These are phyloP conservation scores for Typhlichthys subterraneus DNA, from an alignment of 2,797 vertebrate genomes.

Conservation along the genomic window DNA sequence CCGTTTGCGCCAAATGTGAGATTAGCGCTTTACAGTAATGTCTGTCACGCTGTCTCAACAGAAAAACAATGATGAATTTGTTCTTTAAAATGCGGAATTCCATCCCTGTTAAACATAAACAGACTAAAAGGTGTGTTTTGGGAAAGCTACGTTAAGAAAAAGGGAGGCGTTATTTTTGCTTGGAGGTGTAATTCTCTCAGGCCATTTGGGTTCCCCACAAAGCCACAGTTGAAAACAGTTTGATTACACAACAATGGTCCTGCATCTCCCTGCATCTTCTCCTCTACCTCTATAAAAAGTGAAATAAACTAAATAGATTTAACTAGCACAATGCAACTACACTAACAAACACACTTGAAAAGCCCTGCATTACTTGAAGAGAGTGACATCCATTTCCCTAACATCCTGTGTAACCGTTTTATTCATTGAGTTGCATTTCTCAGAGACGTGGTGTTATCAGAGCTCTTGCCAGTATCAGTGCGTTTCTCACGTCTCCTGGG, in stretches of 20 bases:
- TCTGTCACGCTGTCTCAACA: slow-evolving; percentile 26
- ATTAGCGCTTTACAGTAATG: slow-evolving; percentile 37
- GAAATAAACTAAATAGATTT: neutral
- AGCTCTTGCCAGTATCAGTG: slow-evolving; percentile 32
- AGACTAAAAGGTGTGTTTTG: slow-evolving; percentile 27
- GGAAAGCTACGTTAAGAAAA: slow-evolving; percentile 22
- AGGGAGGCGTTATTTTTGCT: slow-evolving; percentile 25
- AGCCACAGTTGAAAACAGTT: slow-evolving; percentile 40
- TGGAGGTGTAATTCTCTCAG: slow-evolving; percentile 27
- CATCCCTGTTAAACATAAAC: slow-evolving; percentile 24
- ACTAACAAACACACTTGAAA: no score
- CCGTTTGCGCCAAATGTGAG: slow-evolving; percentile 46
- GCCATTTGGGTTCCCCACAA: slow-evolving; percentile 20
- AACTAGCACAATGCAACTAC: neutral
- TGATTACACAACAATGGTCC: slow-evolving; percentile 23
- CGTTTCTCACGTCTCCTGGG: slow-evolving; percentile 37
- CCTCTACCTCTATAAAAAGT: neutral
- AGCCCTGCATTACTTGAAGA: neutral
- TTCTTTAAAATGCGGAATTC: slow-evolving; percentile 4
- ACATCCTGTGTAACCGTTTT: slow-evolving; percentile 28
- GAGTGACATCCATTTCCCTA: slow-evolving; percentile 20
- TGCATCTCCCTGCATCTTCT: neutral
- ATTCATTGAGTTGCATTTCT: slow-evolving; percentile 24
- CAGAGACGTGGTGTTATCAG: slow-evolving; percentile 43
- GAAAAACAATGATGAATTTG: slow-evolving; percentile 18